These are phyloP conservation scores for Parascotia fuliginaria DNA, from an alignment of 2,888 invertebrate species.

Conservation along the genomic window DNA sequence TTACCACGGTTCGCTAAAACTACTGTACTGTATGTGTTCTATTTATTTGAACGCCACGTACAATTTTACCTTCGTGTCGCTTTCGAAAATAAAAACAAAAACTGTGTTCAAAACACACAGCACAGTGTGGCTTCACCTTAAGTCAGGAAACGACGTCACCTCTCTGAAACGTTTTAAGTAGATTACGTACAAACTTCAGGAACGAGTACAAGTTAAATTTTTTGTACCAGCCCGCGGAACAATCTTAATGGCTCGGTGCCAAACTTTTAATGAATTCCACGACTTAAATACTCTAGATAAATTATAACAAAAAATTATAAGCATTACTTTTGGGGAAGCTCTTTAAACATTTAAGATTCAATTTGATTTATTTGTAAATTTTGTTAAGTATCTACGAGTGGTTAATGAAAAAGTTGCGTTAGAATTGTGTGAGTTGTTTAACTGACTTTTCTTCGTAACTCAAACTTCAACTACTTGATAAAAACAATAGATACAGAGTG, in stretches of 20 bases:
- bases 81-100: too few species aligned
- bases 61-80: too few species aligned
- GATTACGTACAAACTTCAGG: constrained; percentile 44
- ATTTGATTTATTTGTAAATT: background rate
- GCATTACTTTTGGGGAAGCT: constrained; percentile 10
- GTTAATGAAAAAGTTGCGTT: background rate
- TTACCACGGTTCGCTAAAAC: too few species aligned
- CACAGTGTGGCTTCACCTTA: background rate
- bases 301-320: constrained; percentile 39
- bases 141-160: constrained; percentile 18
- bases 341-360: background rate
- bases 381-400: background rate
- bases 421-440: too few species aligned
- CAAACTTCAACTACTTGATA: too few species aligned
- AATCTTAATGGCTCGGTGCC: constrained; percentile 65
- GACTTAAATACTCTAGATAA: constrained; percentile 64
- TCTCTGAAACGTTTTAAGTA: constrained; percentile 39
- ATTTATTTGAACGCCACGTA: too few species aligned
- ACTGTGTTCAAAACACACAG: background rate
- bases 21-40: too few species aligned
- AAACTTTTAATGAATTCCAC: constrained; percentile 77
- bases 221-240: constrained; percentile 44
- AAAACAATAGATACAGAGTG: too few species aligned
- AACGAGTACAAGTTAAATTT: constrained; percentile 35
- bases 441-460: too few species aligned